These are phyloP conservation scores for Cynaeus angustus DNA, from an alignment of 2,888 invertebrate species.

Conservation along the genomic window DNA sequence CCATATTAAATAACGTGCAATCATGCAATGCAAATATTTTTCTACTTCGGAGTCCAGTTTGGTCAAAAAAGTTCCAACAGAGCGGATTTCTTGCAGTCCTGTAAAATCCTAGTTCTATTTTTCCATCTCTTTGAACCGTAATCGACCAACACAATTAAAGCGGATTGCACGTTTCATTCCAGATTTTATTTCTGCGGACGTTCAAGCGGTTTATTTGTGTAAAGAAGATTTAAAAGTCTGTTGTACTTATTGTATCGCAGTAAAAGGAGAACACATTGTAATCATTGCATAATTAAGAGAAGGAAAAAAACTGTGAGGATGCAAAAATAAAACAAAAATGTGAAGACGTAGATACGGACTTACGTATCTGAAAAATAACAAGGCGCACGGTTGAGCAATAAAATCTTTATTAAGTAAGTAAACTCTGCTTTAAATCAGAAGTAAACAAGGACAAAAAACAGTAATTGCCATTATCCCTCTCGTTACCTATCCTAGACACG, in stretches of 20 bases:
- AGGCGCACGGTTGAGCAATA: too few relatives aligned
- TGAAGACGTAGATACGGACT: too few relatives aligned
- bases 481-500: conserved; percentile 3
- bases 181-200: conserved; percentile 5
- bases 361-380: too few relatives aligned
- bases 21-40: conserved; percentile 20
- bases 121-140: conserved; percentile 3
- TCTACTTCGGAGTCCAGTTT: not conserved
- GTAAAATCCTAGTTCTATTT: conserved; percentile 8
- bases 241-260: not conserved
- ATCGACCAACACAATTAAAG: conserved; percentile 21
- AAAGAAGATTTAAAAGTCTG: not conserved
- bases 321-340: too few relatives aligned
- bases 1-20: conserved; percentile 3
- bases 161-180: conserved; percentile 10
- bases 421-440: too few relatives aligned
- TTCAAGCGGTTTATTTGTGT: conserved; percentile 12
- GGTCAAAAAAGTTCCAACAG: not conserved
- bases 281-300: not conserved
- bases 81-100: too few relatives aligned
- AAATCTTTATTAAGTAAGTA: too few relatives aligned
- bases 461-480: not conserved
- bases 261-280: not conserved
- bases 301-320: too few relatives aligned
- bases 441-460: not conserved